phyloP scores from a whole-genome alignment of 2,113 vertebrate genomes.

The Cynoglossus semilaevis region DNA sequence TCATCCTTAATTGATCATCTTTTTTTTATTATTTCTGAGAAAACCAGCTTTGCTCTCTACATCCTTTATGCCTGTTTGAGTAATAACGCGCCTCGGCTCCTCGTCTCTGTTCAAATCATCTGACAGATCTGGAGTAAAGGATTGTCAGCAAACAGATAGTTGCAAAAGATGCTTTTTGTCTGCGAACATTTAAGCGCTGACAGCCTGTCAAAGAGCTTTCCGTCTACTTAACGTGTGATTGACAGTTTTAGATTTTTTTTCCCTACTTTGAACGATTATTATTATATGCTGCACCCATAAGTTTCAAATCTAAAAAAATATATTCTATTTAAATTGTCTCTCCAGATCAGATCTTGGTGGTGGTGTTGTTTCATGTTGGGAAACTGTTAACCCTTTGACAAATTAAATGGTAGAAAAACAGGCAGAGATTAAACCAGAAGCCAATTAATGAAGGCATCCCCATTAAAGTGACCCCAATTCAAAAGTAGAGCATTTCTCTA shows the following conservation, averaged over 20 bases:
- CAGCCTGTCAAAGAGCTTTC: neutral
- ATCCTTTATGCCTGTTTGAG: neutral
- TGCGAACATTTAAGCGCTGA: neutral
- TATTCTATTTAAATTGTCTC: neutral
- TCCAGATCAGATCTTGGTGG: neutral
- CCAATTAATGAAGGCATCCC: neutral
- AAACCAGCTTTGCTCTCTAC: neutral
- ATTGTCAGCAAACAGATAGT: neutral
- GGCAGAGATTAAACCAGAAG: neutral
- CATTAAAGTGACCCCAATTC: neutral
- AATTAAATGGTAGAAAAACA: neutral
- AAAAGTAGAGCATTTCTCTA: neutral
- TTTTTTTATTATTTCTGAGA: neutral
- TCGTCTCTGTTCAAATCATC: neutral
- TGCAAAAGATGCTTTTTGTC: too few relatives aligned
- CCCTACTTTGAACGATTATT: neutral
- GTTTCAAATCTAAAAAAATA: too few relatives aligned
- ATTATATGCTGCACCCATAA: neutral
- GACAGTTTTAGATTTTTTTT: neutral
- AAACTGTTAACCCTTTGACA: neutral
- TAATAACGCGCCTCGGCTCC: neutral
- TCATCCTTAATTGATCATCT: neutral
- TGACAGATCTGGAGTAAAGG: neutral
- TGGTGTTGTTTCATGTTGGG: too few relatives aligned
- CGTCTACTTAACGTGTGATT: neutral